A percentile compares a stretch with the other conserved stretches of the same genome.
Evolutionary conservation across 2,113 vertebrate genomes (phyloP).

Genomic region (Reinhardtius hippoglossoides): DNA sequence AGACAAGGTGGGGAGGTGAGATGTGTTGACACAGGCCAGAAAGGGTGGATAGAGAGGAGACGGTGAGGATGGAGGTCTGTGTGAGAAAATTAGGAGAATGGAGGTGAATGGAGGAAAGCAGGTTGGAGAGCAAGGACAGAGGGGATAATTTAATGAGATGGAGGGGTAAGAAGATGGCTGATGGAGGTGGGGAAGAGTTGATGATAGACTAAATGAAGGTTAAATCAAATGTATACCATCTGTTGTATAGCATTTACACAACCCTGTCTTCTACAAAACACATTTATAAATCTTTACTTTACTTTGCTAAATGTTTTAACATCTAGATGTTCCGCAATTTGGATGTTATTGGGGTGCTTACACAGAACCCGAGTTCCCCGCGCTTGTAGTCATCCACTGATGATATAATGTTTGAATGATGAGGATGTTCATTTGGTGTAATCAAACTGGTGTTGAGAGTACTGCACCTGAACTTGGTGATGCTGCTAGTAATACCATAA

Average conservation of each 20-base stretch:
- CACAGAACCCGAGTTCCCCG: too few species aligned
- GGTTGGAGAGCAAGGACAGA: conserved; percentile 47
- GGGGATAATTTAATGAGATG: conserved; percentile 32
- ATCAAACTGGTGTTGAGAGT: too few species aligned
- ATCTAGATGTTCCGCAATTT: too few species aligned
- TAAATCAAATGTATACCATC: conserved; percentile 11
- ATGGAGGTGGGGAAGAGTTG: conserved; percentile 31
- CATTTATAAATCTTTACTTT: neutral
- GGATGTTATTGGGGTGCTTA: too few species aligned
- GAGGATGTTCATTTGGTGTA: too few species aligned
- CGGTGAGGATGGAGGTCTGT: conserved; percentile 42
- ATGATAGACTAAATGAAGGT: conserved; percentile 44
- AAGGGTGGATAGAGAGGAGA: conserved; percentile 48
- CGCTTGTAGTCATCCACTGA: too few species aligned
- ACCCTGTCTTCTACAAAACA: neutral
- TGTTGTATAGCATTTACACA: too few species aligned
- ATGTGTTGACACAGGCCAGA: conserved; percentile 76
- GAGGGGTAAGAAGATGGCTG: conserved; percentile 11
- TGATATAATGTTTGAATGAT: too few species aligned
- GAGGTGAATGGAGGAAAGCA: conserved; percentile 11
- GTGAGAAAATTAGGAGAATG: conserved; percentile 8
- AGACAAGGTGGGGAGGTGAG: conserved; percentile 86
- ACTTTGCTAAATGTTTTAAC: too few species aligned
- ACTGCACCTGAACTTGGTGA: too few species aligned
- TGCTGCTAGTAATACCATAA: too few species aligned